These are phyloP conservation scores for Leucoma salicis DNA, from an alignment of 2,888 invertebrate species.

Conservation along the genomic window DNA sequence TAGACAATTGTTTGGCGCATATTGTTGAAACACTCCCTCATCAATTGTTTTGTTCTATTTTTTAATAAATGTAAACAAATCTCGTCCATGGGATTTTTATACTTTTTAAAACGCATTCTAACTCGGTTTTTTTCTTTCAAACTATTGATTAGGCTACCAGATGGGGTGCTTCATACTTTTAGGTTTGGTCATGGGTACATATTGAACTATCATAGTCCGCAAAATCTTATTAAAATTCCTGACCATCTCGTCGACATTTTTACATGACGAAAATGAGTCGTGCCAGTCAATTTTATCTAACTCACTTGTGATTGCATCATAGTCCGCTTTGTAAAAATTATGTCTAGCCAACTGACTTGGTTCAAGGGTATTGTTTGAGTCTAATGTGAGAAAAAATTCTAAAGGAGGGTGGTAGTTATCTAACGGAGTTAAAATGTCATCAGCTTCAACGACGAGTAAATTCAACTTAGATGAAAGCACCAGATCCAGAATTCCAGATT, in stretches of 20 bases:
- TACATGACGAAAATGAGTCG: not conserved
- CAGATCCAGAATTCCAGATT: not conserved
- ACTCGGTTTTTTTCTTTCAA: not conserved
- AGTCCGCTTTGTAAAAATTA: not conserved
- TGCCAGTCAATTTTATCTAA: not conserved
- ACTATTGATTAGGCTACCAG: too few species aligned
- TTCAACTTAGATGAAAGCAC: not conserved
- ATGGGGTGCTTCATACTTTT: too few species aligned
- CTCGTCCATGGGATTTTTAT: not conserved
- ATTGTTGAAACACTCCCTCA: not conserved
- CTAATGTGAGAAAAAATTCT: not conserved
- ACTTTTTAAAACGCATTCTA: not conserved
- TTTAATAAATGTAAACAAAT: not conserved
- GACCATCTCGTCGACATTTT: not conserved
- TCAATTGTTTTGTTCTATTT: not conserved
- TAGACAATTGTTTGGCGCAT: too few species aligned
- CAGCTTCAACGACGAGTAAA: not conserved
- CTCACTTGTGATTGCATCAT: conserved; percentile 1
- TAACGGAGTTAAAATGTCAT: not conserved
- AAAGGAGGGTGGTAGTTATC: not conserved
- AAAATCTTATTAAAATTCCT: not conserved
- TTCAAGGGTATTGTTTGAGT: not conserved
- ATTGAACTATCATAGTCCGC: not conserved
- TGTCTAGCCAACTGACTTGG: not conserved
- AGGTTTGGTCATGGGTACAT: not conserved